Percentiles rank a stretch among this genome's conserved stretches.
Conservation (phyloP, 2,113 vertebrate genomes). For the human (Homo sapiens) region DNA sequence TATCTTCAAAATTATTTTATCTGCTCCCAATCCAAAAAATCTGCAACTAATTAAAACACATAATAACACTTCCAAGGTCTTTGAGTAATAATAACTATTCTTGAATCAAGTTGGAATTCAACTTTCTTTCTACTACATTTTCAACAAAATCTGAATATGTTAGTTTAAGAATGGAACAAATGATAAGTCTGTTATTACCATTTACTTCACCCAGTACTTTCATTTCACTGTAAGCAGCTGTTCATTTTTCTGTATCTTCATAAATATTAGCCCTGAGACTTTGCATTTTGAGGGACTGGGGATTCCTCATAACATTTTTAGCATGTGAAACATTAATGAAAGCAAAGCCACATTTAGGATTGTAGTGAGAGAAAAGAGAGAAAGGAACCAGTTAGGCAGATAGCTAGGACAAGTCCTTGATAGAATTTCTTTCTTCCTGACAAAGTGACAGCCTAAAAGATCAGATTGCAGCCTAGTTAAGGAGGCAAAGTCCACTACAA, state of each 20-base stretch:
- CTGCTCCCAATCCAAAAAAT: not conserved
- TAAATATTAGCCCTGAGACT: not conserved
- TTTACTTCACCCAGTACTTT: not conserved
- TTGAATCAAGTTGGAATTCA: not conserved
- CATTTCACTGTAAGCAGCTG: slow-evolving; percentile 3
- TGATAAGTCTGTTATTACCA: not conserved
- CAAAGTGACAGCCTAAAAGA: too few relatives aligned
- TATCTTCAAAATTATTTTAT: not conserved
- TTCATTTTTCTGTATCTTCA: slow-evolving; percentile 39
- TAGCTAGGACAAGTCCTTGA: too few relatives aligned
- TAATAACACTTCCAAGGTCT: not conserved
- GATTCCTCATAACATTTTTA: not conserved
- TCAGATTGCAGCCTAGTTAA: too few relatives aligned
- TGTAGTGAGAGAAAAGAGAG: too few relatives aligned
- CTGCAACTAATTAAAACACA: not conserved
- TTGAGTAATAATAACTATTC: not conserved
- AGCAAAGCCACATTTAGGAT: not conserved
- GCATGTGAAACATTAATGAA: slow-evolving; percentile 27
- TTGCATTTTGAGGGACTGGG: not conserved
- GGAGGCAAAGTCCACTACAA: too few relatives aligned
- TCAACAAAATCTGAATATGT: not conserved
- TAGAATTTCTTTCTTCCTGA: too few relatives aligned
- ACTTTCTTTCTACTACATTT: not conserved
- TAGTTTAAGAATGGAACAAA: not conserved
- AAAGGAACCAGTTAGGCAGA: too few relatives aligned